Base-by-base conservation (phyloP, 2,113 vertebrate species). In the Zootoca vivipara region DNA sequence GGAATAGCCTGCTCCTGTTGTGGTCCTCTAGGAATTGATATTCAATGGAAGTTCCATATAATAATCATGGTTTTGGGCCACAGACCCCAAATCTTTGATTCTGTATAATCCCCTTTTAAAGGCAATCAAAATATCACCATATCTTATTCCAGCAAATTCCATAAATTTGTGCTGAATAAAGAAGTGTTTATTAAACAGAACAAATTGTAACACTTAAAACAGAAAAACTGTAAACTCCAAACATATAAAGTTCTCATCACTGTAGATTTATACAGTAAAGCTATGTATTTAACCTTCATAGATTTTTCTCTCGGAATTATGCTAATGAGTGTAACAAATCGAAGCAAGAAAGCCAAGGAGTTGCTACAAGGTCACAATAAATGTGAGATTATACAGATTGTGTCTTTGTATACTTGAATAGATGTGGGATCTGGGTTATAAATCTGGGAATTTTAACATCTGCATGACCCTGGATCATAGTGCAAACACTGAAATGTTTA, bases 271-370 rank as follows among this genome's bases (percentile, higher is more conserved):
- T 91, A 93, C 12, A 93, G 89, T 89, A 91, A 87, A 89, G 85
- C 82, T 75, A 80, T 86, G 91, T 87, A 77, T 92, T 83, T 89
- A 89, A 83, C 93, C 89, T 74, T 78, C 72, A 89, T 93, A 93
- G 91, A 89, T 87, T 88, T 77, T 52, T 52, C n/a, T 52, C 9
- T 52, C 87, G 42, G 7, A 85, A 91, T 91, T 83, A 94, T 95
- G 89, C 90, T 91, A 94, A 94, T 16, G 90, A 90, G 94, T 91
- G 93, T 87, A 93, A 33, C 12, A 28, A 74, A 74, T 8, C 5
- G 74, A 74, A 58, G 92, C 89, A 87, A 93, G 69, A 86, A 90
- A 95, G 87, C 91, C 10, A 90, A 90, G 90, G 89, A 91, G 80
- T 92, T 89, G 86, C 64, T 10, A 26, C n/a, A 83, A 64, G 52